Base-by-base conservation (phyloP, 1,140 invertebrate species). In the Drosophila oshimai region DNA sequence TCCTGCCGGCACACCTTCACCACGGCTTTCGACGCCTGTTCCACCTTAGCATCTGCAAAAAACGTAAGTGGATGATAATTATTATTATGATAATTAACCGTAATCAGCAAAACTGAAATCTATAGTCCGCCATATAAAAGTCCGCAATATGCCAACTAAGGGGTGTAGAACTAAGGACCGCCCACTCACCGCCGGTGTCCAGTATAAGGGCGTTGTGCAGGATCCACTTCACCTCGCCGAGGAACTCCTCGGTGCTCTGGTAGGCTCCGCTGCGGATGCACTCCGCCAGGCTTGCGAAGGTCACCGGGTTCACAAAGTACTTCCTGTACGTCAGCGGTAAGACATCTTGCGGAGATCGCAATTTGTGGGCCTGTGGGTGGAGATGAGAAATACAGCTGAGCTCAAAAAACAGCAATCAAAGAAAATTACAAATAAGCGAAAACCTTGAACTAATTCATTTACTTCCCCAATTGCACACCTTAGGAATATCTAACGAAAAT, bases 191-290 rank as follows among this genome's bases (percentile, higher is more conserved):
- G 79, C 96, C 95, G 92, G 97, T 97, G 78, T 96, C 98, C 29
- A 98, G 29, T 15, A 90, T 88, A 94, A 78, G 96, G 94, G 91
- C 96, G 96, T 98, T 98, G 89, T 98, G 97, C 39, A 97, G 93
- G 75, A 99, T 96, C 97, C 97, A 98, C 89, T 97, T 97, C 0
- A 95, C 94, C 90, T 99, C 97, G 5, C 96, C 94, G 37, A 97
- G 92, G 91, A 98, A 98, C 7, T 96, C 95, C 83, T 98, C 96
- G 0, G 96, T 96, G 89, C 95, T 96, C n/a, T 95, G 95, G 91
- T 98, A 99, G n/a, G 94, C 83, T 45, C 95, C 95, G 26, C 94
- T 92, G 29, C 93, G 92, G 22, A 98, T 96, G 90, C 97, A 97
- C 24, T 94, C 93, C 88, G 96, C 94, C 70, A 99, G 91, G 6